Evolutionary conservation across 2,888 invertebrate genomes (phyloP).

Genomic region (Junonia oenone): DNA sequence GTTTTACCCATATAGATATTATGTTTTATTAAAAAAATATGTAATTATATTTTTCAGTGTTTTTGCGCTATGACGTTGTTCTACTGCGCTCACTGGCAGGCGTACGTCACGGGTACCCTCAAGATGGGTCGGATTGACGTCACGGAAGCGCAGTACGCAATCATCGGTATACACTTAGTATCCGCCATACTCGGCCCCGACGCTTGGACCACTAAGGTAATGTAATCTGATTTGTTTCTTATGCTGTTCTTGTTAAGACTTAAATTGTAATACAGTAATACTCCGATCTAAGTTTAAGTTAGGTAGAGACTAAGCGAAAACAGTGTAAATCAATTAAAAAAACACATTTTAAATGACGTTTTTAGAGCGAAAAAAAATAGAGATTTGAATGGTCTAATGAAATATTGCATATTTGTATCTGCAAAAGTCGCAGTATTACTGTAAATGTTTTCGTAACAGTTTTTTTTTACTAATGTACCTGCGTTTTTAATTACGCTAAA

Average conservation of each 20-base stretch:
- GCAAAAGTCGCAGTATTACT: too few relatives aligned
- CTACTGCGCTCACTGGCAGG: constrained; percentile 99
- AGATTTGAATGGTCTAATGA: too few relatives aligned
- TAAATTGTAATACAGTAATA: neutral
- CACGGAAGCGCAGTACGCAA: constrained; percentile 97
- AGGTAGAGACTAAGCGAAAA: too few relatives aligned
- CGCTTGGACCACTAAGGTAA: constrained; percentile 87
- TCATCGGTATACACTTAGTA: constrained; percentile 91
- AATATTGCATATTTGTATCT: too few relatives aligned
- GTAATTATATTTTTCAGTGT: constrained; percentile 82
- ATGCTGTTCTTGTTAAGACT: neutral
- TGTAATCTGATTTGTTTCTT: constrained; percentile 37
- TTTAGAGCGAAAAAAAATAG: too few relatives aligned
- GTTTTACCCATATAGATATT: neutral
- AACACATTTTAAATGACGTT: too few relatives aligned
- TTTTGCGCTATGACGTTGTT: constrained; percentile 96
- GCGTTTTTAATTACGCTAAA: too few relatives aligned
- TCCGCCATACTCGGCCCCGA: constrained; percentile 92
- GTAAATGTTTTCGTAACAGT: too few relatives aligned
- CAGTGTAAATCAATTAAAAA: too few relatives aligned
- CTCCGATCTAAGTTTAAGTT: neutral
- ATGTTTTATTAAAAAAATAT: neutral
- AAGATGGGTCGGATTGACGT: constrained; percentile 96
- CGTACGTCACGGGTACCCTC: constrained; percentile 97
- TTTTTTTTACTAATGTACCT: too few relatives aligned